Conservation (phyloP, 2,888 invertebrate species). For the Drosophila nr. perissopoda region DNA sequence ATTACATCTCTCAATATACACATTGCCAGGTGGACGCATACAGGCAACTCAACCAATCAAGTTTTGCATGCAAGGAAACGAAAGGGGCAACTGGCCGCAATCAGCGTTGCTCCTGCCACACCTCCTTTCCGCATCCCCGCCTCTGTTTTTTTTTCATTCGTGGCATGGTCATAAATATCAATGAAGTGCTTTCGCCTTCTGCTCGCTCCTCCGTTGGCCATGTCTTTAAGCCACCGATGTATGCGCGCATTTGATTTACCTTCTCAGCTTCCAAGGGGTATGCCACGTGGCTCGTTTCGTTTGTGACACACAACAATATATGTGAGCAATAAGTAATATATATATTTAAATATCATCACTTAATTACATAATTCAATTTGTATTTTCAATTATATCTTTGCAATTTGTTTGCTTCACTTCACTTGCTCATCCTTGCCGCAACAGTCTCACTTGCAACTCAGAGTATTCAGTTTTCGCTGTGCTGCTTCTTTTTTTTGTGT, state of each 20-base stretch:
- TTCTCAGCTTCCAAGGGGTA: background rate
- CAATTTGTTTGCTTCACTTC: background rate
- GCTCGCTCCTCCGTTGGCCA: slow-evolving; percentile 12
- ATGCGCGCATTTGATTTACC: slow-evolving; percentile 8
- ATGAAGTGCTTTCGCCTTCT: slow-evolving; percentile 45
- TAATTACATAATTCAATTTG: background rate
- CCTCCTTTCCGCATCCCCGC: background rate
- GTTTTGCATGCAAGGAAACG: slow-evolving; percentile 30
- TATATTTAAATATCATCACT: background rate
- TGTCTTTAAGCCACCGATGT: slow-evolving; percentile 22
- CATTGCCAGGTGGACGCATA: slow-evolving; percentile 34
- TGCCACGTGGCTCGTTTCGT: background rate
- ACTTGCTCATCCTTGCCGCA: background rate
- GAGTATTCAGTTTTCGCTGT: slow-evolving; percentile 28
- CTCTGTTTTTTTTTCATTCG: background rate
- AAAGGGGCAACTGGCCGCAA: slow-evolving; percentile 45
- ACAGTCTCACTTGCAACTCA: background rate
- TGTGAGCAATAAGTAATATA: background rate
- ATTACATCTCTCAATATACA: slow-evolving; percentile 16
- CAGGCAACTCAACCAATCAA: slow-evolving; percentile 45
- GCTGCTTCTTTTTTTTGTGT: background rate
- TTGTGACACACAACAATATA: background rate
- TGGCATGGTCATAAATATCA: slow-evolving; percentile 70
- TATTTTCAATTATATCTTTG: background rate
- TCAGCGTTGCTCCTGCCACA: slow-evolving; percentile 18